Conservation (phyloP, 2,113 vertebrate species). For the Nannobrachium achirus region DNA sequence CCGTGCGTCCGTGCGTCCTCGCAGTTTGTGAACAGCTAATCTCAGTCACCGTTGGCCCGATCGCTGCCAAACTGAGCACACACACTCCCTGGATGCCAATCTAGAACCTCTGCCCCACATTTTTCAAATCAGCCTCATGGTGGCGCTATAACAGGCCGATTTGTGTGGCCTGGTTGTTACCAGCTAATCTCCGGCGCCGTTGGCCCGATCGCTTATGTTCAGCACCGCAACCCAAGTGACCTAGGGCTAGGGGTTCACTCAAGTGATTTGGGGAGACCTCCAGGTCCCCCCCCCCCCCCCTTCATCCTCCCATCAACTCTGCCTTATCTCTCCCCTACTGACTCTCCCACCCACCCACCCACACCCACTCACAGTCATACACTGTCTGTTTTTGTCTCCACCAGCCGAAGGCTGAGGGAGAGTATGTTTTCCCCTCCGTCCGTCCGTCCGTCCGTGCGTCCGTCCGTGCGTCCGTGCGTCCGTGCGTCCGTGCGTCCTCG, state of each 20-base stretch:
- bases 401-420: too few relatives aligned
- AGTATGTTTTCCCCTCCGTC: too few relatives aligned
- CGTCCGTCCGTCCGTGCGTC: neutral
- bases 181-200: too few relatives aligned
- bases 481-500: neutral
- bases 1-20: neutral
- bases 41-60: too few relatives aligned
- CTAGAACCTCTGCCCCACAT: too few relatives aligned
- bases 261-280: conserved; percentile 56
- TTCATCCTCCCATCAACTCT: conserved; percentile 8
- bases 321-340: too few relatives aligned
- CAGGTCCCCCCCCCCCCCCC: conserved; percentile 25
- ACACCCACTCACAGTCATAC: neutral
- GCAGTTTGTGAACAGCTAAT: too few relatives aligned
- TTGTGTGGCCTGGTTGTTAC: too few relatives aligned
- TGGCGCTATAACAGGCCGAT: too few relatives aligned
- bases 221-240: conserved; percentile 68
- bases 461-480: neutral
- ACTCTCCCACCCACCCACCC: neutral
- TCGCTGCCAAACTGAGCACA: too few relatives aligned
- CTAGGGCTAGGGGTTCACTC: conserved; percentile 63
- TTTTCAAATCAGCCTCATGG: too few relatives aligned
- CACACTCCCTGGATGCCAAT: too few relatives aligned
- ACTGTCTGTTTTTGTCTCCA: neutral
- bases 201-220: conserved; percentile 77